Percentiles rank a stretch among this genome's conserved stretches.
phyloP scores from a whole-genome alignment of 2,113 vertebrate species.

The Sebastes schlegelii region DNA sequence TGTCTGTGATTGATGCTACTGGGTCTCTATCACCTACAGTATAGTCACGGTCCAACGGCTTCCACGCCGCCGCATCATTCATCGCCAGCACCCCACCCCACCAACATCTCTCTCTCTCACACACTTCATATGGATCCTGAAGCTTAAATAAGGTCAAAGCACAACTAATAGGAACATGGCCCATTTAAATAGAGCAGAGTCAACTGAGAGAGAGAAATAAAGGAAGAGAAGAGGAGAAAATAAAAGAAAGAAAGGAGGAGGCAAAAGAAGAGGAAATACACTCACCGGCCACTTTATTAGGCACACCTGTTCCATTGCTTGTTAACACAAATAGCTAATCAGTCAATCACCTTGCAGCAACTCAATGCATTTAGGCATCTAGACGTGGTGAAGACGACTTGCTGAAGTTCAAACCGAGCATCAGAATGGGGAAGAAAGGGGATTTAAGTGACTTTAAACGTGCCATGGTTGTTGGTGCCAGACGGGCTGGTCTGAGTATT shows the following conservation, averaged over 20 bases:
- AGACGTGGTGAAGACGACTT: too few species aligned
- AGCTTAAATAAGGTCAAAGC: constrained; percentile 67
- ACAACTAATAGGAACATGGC: constrained; percentile 62
- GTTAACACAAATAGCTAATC: too few species aligned
- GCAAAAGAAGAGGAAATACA: not conserved
- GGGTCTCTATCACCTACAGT: constrained; percentile 75
- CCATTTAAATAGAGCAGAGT: constrained; percentile 33
- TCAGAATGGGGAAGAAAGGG: too few species aligned
- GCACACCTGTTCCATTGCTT: too few species aligned
- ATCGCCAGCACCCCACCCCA: constrained; percentile 30
- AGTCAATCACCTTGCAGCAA: too few species aligned
- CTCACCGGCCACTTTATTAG: too few species aligned
- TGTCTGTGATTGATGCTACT: constrained; percentile 72
- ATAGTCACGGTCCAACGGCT: constrained; percentile 63
- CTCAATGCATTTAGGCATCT: too few species aligned
- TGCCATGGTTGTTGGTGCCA: too few species aligned
- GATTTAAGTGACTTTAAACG: too few species aligned
- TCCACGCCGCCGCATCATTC: constrained; percentile 69
- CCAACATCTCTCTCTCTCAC: constrained; percentile 13
- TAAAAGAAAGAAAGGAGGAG: too few species aligned
- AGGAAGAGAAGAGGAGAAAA: not conserved
- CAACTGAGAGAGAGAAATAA: not conserved
- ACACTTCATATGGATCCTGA: constrained; percentile 33
- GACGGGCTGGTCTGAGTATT: too few species aligned
- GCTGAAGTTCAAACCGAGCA: too few species aligned